Evolutionary conservation across 1,140 invertebrate species (phyloP), one percentile per base, ranked within the genome.

Genomic region (Drosophila serrata): DNA sequence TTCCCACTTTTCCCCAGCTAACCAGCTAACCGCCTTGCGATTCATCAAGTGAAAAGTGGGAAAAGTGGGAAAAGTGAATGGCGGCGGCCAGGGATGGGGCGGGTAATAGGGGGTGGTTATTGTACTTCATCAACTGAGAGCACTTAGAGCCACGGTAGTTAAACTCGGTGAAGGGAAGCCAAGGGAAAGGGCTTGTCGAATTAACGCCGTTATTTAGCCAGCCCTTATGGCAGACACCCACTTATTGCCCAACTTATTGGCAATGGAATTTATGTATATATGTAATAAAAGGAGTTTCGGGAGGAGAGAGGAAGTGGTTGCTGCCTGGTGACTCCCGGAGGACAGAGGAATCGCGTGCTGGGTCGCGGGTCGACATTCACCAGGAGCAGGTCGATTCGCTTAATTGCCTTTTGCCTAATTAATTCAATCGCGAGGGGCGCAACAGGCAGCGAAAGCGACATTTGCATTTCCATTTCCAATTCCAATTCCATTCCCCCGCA

Each of bases 401-500:
- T 90, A 90, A 90, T 90, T 90, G 85, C 77, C 85, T 90, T 90
- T 90, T 76, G 85, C 75, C 86, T 85, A 90, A 90, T 90, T 90
- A 90, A 90, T 90, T 90, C 85, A 84, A 58, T 85, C 62, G 62
- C 73, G 19, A 46, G 48, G 35, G 48, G 74, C 51, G 60, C 67
- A 70, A 63, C 45, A 45, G 65, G 69, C 79, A 65, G 55, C 39
- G 48, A 63, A 48, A 70, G 62, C 39, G 45, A 63, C 63, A 74
- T 69, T 86, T 81, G 79, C 79, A 75, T 75, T 69, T 67, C 45
- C 49, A 24, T 42, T 55, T 35, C 48, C 45, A 55, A 37, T 40
- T 62, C 45, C 51, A 46, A 24, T 51, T 15, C 51, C 31, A 37
- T 6, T 37, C 9, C 40, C 56, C 22, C 22, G 40, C 42, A 53